Conservation (phyloP, 2,113 vertebrate genomes). For the Hyaena hyaena region DNA sequence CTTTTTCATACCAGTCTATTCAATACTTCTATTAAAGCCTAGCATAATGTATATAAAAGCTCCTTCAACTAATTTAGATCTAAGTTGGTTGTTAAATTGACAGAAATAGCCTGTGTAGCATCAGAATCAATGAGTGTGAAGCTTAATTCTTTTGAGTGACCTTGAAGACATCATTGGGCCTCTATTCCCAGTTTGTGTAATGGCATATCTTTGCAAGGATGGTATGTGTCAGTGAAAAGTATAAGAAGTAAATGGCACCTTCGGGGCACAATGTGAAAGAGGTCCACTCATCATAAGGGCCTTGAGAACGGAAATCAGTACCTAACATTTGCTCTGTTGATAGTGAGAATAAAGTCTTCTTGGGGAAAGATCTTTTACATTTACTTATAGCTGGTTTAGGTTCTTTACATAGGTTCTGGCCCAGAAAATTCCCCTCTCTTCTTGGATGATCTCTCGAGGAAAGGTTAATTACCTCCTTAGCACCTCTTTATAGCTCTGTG, state of each 20-base stretch:
- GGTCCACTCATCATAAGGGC: neutral
- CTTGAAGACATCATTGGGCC: neutral
- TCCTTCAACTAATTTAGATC: neutral
- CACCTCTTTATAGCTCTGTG: neutral
- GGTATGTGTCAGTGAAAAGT: fast-evolving
- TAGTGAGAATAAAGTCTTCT: neutral
- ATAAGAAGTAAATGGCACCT: neutral
- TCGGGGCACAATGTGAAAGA: neutral
- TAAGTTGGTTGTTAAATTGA: neutral
- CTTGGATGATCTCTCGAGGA: neutral
- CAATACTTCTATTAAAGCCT: neutral
- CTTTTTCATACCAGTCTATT: neutral
- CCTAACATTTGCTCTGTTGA: neutral
- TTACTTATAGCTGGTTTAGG: neutral
- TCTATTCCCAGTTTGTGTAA: neutral
- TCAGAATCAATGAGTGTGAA: neutral
- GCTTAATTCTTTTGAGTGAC: neutral
- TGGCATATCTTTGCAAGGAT: fast-evolving
- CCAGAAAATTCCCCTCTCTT: neutral
- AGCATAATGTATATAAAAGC: neutral
- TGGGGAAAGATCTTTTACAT: neutral
- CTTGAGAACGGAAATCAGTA: neutral
- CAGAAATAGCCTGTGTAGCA: neutral
- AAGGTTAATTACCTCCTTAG: neutral
- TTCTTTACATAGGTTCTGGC: neutral